Conservation (phyloP, 2,797 vertebrate species). For the Crocidura indochinensis region DNA sequence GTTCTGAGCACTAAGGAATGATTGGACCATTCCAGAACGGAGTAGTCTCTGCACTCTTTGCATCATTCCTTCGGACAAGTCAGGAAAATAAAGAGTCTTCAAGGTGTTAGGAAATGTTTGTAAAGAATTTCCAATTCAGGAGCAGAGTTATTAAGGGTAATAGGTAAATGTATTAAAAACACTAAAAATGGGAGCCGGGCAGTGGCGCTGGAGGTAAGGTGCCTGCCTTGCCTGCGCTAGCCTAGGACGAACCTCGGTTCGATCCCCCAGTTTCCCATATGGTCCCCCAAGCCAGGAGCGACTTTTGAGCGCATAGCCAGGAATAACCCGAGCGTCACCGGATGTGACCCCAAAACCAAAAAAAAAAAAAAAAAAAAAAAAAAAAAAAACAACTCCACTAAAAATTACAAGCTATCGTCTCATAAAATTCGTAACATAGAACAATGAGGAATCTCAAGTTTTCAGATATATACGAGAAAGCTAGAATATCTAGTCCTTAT, state of each 20-base stretch:
- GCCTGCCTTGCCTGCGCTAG: too few species aligned
- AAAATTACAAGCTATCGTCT: neutral
- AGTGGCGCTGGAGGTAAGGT: too few species aligned
- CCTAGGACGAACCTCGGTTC: too few species aligned
- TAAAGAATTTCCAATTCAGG: constrained; percentile 21
- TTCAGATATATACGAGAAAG: constrained; percentile 31
- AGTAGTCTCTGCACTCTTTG: neutral
- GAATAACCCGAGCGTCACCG: too few species aligned
- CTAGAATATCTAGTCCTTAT: neutral
- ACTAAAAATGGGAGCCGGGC: too few species aligned
- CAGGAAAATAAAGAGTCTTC: constrained; percentile 19
- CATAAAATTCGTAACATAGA: constrained; percentile 2
- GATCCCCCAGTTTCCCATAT: too few species aligned
- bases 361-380: too few species aligned
- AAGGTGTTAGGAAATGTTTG: neutral
- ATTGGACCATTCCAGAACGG: neutral
- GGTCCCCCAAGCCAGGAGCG: too few species aligned
- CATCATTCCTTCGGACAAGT: constrained; percentile 7
- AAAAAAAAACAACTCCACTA: too few species aligned
- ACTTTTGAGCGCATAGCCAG: too few species aligned
- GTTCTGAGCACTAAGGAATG: constrained; percentile 9
- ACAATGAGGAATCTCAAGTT: neutral
- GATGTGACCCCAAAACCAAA: too few species aligned
- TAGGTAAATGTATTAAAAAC: neutral
- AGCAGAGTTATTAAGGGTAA: neutral